Conservation (phyloP, 2,113 vertebrate species). For the Amazona vittata region DNA sequence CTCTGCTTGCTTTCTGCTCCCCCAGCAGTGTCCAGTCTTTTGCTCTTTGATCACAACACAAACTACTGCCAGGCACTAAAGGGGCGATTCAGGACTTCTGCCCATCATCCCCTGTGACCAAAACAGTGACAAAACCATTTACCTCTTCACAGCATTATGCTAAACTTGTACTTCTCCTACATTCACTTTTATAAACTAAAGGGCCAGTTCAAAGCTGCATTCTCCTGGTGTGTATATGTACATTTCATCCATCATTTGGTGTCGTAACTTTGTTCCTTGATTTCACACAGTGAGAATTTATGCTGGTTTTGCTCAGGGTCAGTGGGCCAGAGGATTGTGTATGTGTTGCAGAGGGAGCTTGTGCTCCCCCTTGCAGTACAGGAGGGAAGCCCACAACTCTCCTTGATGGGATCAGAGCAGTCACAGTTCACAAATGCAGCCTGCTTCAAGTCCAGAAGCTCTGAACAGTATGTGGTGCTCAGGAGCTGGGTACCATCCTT, state of each 20-base stretch:
- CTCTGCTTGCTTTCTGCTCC: background rate
- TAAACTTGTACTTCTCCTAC: background rate
- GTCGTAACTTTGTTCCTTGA: background rate
- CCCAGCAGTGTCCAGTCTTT: background rate
- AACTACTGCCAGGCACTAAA: fast-evolving
- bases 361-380: background rate
- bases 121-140: background rate
- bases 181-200: background rate
- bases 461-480: background rate
- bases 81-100: background rate
- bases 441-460: background rate
- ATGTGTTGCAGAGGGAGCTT: background rate
- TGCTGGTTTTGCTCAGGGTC: background rate
- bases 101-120: background rate
- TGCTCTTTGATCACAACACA: too few relatives aligned
- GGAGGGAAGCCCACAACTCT: background rate
- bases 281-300: background rate
- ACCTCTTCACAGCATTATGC: background rate
- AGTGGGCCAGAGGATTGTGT: background rate
- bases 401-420: background rate
- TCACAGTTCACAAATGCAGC: background rate
- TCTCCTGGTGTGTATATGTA: background rate
- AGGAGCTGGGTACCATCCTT: background rate
- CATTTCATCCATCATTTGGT: background rate
- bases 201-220: background rate